phyloP scores from a whole-genome alignment of 2,888 invertebrate species.

The Scotopteryx bipunctaria region DNA sequence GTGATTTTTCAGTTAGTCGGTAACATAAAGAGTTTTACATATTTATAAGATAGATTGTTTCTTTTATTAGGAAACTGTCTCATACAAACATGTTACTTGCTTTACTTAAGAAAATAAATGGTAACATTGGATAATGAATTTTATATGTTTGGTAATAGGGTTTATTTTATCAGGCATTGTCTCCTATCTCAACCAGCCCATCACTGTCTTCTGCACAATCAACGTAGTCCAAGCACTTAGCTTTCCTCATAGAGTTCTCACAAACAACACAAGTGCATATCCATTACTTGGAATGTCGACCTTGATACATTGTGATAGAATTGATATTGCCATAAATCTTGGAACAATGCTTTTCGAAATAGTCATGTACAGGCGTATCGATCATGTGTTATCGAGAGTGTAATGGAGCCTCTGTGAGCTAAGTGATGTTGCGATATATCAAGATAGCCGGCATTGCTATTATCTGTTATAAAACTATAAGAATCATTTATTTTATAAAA shows the following conservation, averaged over 20 bases:
- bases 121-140: too few species aligned
- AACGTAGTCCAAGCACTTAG: too few species aligned
- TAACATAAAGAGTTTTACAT: too few species aligned
- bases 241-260: background rate
- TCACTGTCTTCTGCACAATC: too few species aligned
- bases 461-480: conserved; percentile 20
- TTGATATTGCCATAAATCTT: conserved; percentile 9
- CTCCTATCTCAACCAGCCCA: too few species aligned
- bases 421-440: conserved; percentile 17
- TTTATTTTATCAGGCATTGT: too few species aligned
- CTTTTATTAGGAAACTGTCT: too few species aligned
- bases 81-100: too few species aligned
- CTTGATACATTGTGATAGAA: conserved; percentile 11
- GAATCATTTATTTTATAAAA: conserved; percentile 16
- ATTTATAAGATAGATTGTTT: too few species aligned
- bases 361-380: conserved; percentile 24
- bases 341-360: conserved; percentile 21
- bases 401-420: conserved; percentile 15
- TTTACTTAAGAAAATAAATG: too few species aligned
- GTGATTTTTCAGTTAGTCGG: too few species aligned
- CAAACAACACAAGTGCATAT: background rate
- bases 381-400: conserved; percentile 30
- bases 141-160: too few species aligned
- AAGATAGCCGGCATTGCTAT: conserved; percentile 12
- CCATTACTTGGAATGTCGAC: conserved; percentile 1